Evolutionary conservation across 2,113 vertebrate species (phyloP).

Genomic region (Mormyrus lacerda): DNA sequence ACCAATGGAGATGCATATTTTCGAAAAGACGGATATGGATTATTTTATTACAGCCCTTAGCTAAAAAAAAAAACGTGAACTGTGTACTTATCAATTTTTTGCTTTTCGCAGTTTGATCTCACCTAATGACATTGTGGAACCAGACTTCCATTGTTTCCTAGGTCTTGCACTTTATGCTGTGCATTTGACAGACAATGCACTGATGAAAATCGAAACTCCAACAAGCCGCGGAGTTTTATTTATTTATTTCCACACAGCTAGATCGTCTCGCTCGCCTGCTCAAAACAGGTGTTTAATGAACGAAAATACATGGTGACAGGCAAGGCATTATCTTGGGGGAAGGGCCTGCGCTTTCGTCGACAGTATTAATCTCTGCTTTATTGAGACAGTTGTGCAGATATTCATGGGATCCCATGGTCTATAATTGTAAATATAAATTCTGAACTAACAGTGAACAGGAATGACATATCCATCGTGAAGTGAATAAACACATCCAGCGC

Average conservation of each 20-base stretch:
- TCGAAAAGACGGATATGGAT: not conserved
- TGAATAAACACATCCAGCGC: not conserved
- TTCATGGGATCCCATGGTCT: not conserved
- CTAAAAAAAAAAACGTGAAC: not conserved
- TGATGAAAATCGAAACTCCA: not conserved
- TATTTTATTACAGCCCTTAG: not conserved
- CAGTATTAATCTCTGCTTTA: not conserved
- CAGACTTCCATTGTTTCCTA: not conserved
- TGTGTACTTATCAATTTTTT: not conserved
- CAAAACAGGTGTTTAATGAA: not conserved
- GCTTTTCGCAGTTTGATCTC: not conserved
- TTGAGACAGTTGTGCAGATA: not conserved
- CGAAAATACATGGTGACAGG: not conserved
- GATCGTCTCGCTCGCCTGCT: not conserved
- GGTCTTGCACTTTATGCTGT: not conserved
- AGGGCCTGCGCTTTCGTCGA: not conserved
- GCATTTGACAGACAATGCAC: not conserved
- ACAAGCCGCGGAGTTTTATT: not conserved
- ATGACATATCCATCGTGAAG: not conserved
- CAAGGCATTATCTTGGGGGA: not conserved
- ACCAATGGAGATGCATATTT: not conserved
- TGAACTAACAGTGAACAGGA: not conserved
- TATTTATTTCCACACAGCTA: conserved; percentile 3
- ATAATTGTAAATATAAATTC: not conserved
- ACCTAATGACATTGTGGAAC: not conserved